Conservation (phyloP, 1,140 invertebrate genomes). For the Lethocerus indicus region DNA sequence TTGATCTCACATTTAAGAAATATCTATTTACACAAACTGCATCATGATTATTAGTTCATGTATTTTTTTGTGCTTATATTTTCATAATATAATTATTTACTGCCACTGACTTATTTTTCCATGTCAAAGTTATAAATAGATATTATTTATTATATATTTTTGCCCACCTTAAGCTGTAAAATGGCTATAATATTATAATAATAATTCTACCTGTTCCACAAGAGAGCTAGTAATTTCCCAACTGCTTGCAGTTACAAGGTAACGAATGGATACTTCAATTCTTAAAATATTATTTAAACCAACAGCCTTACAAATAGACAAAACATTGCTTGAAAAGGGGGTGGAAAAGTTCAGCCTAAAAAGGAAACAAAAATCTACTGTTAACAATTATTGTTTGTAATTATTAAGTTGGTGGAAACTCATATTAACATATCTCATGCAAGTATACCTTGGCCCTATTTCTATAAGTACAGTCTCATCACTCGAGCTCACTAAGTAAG, state of each 20-base stretch:
- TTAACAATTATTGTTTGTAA: slow-evolving; percentile 4
- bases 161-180: background rate
- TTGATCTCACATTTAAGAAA: too few relatives aligned
- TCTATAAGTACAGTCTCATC: slow-evolving; percentile 40
- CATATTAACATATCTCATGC: slow-evolving; percentile 7
- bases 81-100: too few relatives aligned
- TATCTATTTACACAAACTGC: too few relatives aligned
- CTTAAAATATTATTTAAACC: slow-evolving; percentile 52
- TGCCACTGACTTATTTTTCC: background rate
- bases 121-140: background rate
- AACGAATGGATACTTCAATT: slow-evolving; percentile 66
- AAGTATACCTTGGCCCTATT: slow-evolving; percentile 54
- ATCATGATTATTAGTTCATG: too few relatives aligned
- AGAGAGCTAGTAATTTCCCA: slow-evolving; percentile 22
- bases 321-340: slow-evolving; percentile 84
- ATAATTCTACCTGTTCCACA: slow-evolving; percentile 27
- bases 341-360: slow-evolving; percentile 83
- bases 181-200: background rate
- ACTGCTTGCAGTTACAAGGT: slow-evolving; percentile 39
- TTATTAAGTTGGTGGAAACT: slow-evolving; percentile 5
- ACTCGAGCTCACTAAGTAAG: slow-evolving; percentile 24
- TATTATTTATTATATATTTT: background rate
- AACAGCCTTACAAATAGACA: slow-evolving; percentile 78
- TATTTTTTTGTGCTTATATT: too few relatives aligned
- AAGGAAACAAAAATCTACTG: slow-evolving; percentile 17